phyloP scores from a whole-genome alignment of 2,797 vertebrate species.

The Fistularia commersonii region DNA sequence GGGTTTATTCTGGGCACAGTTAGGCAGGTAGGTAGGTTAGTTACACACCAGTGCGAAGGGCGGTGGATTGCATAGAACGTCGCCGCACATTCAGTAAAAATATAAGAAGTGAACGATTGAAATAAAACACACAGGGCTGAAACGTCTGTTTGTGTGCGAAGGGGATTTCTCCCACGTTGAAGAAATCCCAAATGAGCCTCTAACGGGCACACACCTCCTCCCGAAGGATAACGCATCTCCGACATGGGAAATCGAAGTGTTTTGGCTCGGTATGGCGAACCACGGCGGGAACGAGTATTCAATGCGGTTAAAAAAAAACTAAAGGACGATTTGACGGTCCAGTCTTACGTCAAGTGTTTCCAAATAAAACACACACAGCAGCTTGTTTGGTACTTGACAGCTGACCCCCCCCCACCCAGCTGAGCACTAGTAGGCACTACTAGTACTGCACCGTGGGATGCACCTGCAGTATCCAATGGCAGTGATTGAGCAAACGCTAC shows the following conservation, averaged over 20 bases:
- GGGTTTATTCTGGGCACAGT: slow-evolving; percentile 70
- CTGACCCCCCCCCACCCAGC: slow-evolving; percentile 53
- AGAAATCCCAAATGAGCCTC: no score
- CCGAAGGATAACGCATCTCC: no score
- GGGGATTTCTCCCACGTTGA: no score
- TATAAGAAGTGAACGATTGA: slow-evolving; percentile 4
- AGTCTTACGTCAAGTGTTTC: no score
- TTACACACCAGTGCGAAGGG: slow-evolving; percentile 55
- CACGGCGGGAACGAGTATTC: no score
- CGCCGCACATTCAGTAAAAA: slow-evolving; percentile 44
- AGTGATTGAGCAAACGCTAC: slow-evolving; percentile 73
- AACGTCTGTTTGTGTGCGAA: no score
- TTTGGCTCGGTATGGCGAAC: no score
- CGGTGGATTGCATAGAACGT: slow-evolving; percentile 62
- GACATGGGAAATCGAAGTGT: no score
- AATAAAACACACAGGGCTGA: slow-evolving; percentile 34
- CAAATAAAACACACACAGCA: slow-evolving; percentile 38
- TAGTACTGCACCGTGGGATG: slow-evolving; percentile 23
- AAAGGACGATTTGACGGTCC: no score
- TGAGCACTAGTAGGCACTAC: slow-evolving; percentile 51
- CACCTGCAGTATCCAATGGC: slow-evolving; percentile 67
- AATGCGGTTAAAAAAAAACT: no score
- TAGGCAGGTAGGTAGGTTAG: no score
- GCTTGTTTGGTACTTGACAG: slow-evolving; percentile 35
- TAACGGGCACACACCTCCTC: no score